phyloP scores from a whole-genome alignment of 2,113 vertebrate species.

The Sialia sialis region DNA sequence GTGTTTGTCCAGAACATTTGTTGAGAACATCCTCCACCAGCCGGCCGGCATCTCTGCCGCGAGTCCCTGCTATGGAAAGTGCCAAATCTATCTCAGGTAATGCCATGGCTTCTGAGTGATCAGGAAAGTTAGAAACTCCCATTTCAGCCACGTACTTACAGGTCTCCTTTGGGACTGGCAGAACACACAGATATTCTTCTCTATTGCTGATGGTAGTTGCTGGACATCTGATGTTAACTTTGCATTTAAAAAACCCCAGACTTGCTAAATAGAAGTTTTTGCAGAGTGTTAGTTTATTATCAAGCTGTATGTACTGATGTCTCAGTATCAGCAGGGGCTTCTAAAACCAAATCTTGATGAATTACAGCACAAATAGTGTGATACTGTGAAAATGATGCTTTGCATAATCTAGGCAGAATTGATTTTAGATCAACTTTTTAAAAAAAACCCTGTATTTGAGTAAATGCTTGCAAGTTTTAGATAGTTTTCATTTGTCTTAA shows the following conservation, averaged over 20 bases:
- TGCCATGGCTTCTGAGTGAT: fast-evolving
- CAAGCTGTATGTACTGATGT: not conserved
- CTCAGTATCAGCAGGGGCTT: not conserved
- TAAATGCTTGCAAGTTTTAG: not conserved
- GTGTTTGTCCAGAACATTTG: constrained; percentile 78
- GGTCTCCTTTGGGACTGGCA: not conserved
- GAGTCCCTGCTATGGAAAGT: constrained; percentile 88
- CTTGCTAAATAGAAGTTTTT: not conserved
- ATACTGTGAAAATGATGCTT: not conserved
- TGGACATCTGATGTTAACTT: not conserved
- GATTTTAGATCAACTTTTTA: not conserved
- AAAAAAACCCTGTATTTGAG: not conserved
- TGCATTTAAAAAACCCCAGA: not conserved
- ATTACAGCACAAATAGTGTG: not conserved
- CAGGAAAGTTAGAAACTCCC: not conserved
- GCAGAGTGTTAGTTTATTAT: not conserved
- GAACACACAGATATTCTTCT: not conserved
- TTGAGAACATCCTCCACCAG: constrained; percentile 80
- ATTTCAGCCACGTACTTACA: not conserved
- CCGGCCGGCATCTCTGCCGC: constrained; percentile 81
- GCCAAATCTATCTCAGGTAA: constrained; percentile 88
- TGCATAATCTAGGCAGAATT: not conserved
- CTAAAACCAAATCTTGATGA: not conserved
- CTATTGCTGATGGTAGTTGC: not conserved
- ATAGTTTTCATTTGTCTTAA: not conserved